Percentiles rank a stretch among this genome's conserved stretches.
Evolutionary conservation across 2,888 invertebrate genomes (phyloP).

Genomic region (Andrena bicolor): DNA sequence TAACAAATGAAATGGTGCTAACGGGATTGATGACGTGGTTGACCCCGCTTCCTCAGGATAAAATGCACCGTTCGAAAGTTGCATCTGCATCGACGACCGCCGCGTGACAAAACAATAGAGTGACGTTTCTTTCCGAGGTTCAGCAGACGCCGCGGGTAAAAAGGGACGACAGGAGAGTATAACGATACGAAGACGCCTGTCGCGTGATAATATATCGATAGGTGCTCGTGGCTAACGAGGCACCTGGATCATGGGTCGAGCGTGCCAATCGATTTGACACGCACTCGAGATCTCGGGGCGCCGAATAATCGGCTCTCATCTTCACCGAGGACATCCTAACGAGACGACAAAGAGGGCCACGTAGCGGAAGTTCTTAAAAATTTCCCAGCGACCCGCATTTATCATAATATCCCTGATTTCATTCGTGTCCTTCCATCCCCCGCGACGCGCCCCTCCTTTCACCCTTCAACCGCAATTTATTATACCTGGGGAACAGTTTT

Average conservation of each 20-base stretch:
- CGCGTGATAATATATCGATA: slow-evolving; percentile 66
- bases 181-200: slow-evolving; percentile 55
- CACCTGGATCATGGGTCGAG: slow-evolving; percentile 63
- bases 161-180: slow-evolving; percentile 43
- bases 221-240: slow-evolving; percentile 63
- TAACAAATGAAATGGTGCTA: slow-evolving; percentile 2
- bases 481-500: neutral
- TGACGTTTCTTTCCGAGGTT: slow-evolving; percentile 32
- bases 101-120: slow-evolving; percentile 41
- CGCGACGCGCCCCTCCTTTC: neutral
- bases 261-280: slow-evolving; percentile 69
- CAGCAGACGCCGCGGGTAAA: slow-evolving; percentile 24
- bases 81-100: slow-evolving; percentile 10
- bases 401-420: neutral
- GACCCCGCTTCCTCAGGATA: slow-evolving; percentile 6
- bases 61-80: slow-evolving; percentile 29
- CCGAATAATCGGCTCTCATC: slow-evolving; percentile 69
- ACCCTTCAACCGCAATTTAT: slow-evolving; percentile 5
- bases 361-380: slow-evolving; percentile 19
- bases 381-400: slow-evolving; percentile 22
- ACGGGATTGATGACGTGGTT: slow-evolving; percentile 21
- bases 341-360: slow-evolving; percentile 60
- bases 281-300: slow-evolving; percentile 60
- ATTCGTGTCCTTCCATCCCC: neutral
- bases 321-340: slow-evolving; percentile 61